These are phyloP conservation scores for Thaleichthys pacificus DNA, from an alignment of 2,797 vertebrate species.

Conservation along the genomic window DNA sequence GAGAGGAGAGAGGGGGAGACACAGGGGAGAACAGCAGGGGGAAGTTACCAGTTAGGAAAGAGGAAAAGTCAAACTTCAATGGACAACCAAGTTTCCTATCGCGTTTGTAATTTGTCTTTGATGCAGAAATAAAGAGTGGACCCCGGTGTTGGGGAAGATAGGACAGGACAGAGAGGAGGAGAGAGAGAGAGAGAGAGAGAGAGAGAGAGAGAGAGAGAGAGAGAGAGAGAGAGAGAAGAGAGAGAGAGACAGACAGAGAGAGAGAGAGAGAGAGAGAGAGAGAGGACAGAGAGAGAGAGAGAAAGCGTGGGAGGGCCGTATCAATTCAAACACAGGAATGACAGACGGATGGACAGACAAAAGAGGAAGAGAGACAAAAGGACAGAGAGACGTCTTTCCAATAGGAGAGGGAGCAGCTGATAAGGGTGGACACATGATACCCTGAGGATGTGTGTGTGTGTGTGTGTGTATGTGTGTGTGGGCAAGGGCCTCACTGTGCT, in stretches of 20 bases:
- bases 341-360: slow-evolving; percentile 84
- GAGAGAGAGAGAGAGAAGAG: too few species aligned
- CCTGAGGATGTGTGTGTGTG: slow-evolving; percentile 82
- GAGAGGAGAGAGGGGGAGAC: not conserved
- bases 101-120: not conserved
- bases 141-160: slow-evolving; percentile 26
- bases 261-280: too few species aligned
- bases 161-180: not conserved
- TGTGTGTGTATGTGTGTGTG: slow-evolving; percentile 18
- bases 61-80: slow-evolving; percentile 55
- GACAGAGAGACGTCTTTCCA: slow-evolving; percentile 83
- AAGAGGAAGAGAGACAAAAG: slow-evolving; percentile 81
- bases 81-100: not conserved
- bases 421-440: slow-evolving; percentile 92
- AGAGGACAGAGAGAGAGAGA: not conserved
- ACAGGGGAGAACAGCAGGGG: too few species aligned
- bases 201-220: too few species aligned
- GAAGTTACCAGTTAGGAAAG: not conserved
- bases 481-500: slow-evolving; percentile 74
- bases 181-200: too few species aligned
- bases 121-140: not conserved
- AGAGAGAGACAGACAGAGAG: too few species aligned
- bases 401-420: slow-evolving; percentile 92
- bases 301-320: slow-evolving; percentile 64
- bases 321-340: slow-evolving; percentile 84